Percentiles rank a stretch among this genome's conserved stretches.
Conservation (phyloP, 2,797 vertebrate species). For the Lagodon rhomboides region DNA sequence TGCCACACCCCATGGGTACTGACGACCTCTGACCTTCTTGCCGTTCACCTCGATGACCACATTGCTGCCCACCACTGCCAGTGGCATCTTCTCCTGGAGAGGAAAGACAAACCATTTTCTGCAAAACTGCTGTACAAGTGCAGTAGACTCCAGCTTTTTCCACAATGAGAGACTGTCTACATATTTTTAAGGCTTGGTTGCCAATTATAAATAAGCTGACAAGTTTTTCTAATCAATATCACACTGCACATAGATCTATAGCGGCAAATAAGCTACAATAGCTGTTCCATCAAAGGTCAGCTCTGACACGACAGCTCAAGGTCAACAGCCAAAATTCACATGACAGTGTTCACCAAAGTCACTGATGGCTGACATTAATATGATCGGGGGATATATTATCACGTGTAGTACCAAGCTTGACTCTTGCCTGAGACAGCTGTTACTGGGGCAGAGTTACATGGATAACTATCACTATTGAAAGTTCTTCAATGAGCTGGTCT, state of each 20-base stretch:
- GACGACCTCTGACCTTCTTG: constrained; percentile 88
- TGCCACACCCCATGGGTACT: constrained; percentile 89
- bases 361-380: not conserved
- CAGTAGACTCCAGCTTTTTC: too few species aligned
- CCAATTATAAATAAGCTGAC: too few species aligned
- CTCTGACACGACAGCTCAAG: not conserved
- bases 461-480: not conserved
- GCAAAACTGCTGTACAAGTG: not conserved
- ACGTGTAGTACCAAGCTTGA: too few species aligned
- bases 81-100: constrained; percentile 86
- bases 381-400: too few species aligned
- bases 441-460: constrained; percentile 8
- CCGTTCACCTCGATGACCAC: constrained; percentile 88
- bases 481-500: constrained; percentile 36
- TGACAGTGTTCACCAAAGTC: not conserved
- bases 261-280: not conserved
- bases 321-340: too few species aligned
- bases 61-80: constrained; percentile 89
- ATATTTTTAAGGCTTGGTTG: too few species aligned
- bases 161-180: too few species aligned
- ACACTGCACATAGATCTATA: too few species aligned
- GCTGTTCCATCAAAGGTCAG: not conserved
- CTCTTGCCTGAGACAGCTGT: constrained; percentile 4
- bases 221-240: too few species aligned
- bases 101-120: not conserved